Evolutionary conservation across 92 coral and sea anemone genomes (phyloP).

Genomic region (Metridium senile): DNA sequence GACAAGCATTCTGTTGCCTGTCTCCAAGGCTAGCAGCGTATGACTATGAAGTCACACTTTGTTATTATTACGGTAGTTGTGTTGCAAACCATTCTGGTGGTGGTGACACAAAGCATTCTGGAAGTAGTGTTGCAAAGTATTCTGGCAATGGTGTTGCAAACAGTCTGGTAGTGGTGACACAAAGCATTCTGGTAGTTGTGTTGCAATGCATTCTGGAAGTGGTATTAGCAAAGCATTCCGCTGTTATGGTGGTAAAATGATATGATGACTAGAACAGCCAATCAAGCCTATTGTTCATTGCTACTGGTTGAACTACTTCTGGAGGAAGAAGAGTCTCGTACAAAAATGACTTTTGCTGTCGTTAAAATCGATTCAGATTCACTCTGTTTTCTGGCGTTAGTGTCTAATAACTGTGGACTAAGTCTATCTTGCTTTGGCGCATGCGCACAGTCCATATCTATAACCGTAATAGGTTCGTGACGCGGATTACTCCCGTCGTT

Average conservation of each 20-base stretch:
- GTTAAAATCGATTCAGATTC: slow-evolving; percentile 29
- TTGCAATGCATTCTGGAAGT: not conserved
- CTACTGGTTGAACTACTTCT: slow-evolving; percentile 29
- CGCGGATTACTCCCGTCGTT: not conserved
- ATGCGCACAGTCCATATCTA: slow-evolving; percentile 5
- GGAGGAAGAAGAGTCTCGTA: slow-evolving; percentile 11
- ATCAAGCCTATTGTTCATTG: not conserved
- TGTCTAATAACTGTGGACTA: not conserved
- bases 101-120: not conserved
- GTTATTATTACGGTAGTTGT: no score
- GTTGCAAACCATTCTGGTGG: no score
- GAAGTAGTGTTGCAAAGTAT: not conserved
- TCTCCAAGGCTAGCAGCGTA: no score
- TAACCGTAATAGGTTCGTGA: slow-evolving; percentile 8
- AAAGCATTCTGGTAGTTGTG: no score
- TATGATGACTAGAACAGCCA: not conserved
- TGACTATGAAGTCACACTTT: no score
- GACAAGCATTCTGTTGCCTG: no score
- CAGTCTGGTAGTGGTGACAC: no score
- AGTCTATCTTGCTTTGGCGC: slow-evolving; percentile 4
- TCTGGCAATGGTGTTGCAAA: not conserved
- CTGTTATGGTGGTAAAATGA: no score
- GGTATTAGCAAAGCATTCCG: not conserved
- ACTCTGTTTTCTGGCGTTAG: not conserved
- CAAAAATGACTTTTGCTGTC: slow-evolving; percentile 25